Evolutionary conservation across 2,888 invertebrate genomes (phyloP), one percentile per base, ranked within the genome.

Genomic region (Oscheius sp.): DNA sequence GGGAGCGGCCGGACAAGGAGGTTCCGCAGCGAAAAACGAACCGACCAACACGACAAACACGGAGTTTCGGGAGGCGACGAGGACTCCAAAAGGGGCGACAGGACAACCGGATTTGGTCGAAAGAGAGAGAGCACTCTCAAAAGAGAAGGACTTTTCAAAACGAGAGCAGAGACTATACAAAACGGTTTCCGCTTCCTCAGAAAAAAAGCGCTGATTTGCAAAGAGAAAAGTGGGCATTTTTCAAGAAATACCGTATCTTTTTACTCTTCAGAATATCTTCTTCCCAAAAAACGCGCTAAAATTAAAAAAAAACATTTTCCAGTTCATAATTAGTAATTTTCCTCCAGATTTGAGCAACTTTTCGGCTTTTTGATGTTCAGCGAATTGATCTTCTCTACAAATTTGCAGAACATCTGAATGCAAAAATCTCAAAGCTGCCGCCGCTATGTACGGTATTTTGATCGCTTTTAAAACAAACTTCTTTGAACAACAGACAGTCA

Each of bases 41-140:
- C n/a, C n/a, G 61, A 39, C 45, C 45, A 61, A 61, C 61, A 61
- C 29, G 61, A 45, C 61, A 61, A 61, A 61, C 61, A 61, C 42
- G 61, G 61, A 61, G n/a, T 27, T 20, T n/a, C 55, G 20, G 55
- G 55, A 33, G n/a, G n/a, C 15, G 20, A 42, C 20, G 42, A 3
- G 42, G 42, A 42, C n/a, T 17, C 20, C n/a, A 12, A 42, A 20
- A 42, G 42, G 3, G 37, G 10, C 37, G 42, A 42, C 29, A n/a
- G 27, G 12, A 31, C 29, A 52, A 52, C 50, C 50, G 50, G 50
- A 52, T 29, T 31, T 15, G 50, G 27, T 31, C 17, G 8, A 27
- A 57, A 17, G 37, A 50, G 31, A 39, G 39, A 48, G 15, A 17
- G 33, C 45, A 34, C 65, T 65, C 23, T 34, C 52, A 65, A n/a